Evolutionary conservation across 2,113 vertebrate species (phyloP), one percentile per base, ranked within the genome.

Genomic region (Serinus canaria): DNA sequence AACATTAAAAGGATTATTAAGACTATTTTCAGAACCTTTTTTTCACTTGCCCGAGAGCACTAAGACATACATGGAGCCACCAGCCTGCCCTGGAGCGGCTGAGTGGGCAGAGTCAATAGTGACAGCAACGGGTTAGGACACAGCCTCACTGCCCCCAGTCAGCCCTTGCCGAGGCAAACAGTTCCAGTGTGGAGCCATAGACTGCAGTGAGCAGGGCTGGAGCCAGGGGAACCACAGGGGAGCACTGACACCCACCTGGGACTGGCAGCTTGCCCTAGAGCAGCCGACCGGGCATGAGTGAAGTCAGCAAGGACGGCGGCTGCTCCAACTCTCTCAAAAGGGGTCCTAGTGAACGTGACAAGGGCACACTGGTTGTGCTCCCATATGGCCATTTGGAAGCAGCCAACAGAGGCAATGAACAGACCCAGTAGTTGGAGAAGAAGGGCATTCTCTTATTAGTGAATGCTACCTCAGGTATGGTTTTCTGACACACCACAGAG

Each of bases 281-380:
- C 3, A 2, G 47, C 30, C 15, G 11, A 62, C 20, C 10, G 1
- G 19, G 27, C 0, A 0, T 18, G 39, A 75, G 24, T 1, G 2
- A 20, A 68, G 46, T n/a, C 62, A 62, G 21, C 30, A 41, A 55
- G 24, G 39, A 31, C 0, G 0, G 24, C 0, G 0, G 13, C 62
- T 68, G 78, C n/a, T 25, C n/a, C 24, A 30, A 10, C 11, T 47
- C n/a, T 9, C 70, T 35, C 70, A 35, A 27, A 55, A 15, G 11
- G 9, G 2, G 14, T 25, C 39, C 14, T 2, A n/a, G 14, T 4
- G 24, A 82, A 52, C 0, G 0, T 4, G 17, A 68, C 14, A 11
- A 62, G 13, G 16, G 30, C 24, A 60, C 30, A n/a, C 11, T 7
- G 30, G 9, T 24, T 83, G 25, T 2, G 0, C 11, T 74, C 18